Evolutionary conservation across 2,797 vertebrate species (phyloP).

Genomic region (Clarias platycephalus): DNA sequence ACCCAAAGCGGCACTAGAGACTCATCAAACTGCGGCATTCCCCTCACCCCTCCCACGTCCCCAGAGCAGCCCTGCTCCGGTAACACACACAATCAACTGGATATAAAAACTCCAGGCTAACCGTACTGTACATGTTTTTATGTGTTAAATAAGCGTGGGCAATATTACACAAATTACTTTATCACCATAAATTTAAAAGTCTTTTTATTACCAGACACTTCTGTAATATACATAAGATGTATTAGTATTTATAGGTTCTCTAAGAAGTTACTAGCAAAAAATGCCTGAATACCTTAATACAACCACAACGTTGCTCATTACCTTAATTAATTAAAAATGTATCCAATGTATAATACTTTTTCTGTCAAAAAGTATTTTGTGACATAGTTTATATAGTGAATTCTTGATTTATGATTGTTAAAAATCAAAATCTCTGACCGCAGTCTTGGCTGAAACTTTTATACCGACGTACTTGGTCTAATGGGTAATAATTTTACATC

Average conservation of each 20-base stretch:
- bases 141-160: background rate
- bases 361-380: background rate
- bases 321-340: background rate
- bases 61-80: conserved; percentile 89
- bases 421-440: background rate
- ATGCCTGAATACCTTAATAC: background rate
- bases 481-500: background rate
- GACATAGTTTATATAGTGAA: background rate
- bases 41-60: conserved; percentile 93
- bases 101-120: background rate
- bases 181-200: background rate
- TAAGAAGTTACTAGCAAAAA: background rate
- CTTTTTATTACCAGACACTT: background rate
- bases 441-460: background rate
- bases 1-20: conserved; percentile 83
- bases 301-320: background rate
- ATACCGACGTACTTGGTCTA: background rate
- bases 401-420: background rate
- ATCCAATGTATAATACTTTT: background rate
- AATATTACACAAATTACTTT: too few relatives aligned
- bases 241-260: background rate
- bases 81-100: conserved; percentile 60
- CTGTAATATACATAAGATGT: background rate
- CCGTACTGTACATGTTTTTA: background rate
- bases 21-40: conserved; percentile 87